A percentile compares a stretch with the other conserved stretches of the same genome.
Conservation (phyloP, 2,113 vertebrate genomes). For the Oncorhynchus clarkii region DNA sequence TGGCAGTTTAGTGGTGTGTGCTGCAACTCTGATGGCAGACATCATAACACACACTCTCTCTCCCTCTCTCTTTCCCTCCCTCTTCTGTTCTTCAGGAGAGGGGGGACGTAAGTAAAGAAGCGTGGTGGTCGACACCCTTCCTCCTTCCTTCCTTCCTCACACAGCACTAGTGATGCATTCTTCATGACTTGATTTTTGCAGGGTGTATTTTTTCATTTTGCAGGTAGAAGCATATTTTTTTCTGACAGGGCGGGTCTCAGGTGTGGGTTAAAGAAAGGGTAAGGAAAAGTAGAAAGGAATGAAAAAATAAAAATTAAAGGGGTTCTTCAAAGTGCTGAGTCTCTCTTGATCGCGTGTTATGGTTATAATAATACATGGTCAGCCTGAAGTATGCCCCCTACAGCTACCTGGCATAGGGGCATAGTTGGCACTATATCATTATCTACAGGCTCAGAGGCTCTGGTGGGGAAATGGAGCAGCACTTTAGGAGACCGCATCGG, state of each 20-base stretch:
- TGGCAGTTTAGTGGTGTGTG: not conserved
- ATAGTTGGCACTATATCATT: not conserved
- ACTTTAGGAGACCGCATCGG: too few species aligned
- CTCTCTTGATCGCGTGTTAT: conserved; percentile 29
- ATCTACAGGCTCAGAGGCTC: not conserved
- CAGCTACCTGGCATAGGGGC: not conserved
- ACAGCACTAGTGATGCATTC: conserved; percentile 40
- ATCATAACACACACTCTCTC: too few species aligned
- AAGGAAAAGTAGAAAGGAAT: not conserved
- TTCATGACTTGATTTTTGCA: conserved; percentile 75
- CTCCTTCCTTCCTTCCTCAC: conserved; percentile 25
- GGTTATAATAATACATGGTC: conserved; percentile 54
- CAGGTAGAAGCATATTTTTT: conserved; percentile 65
- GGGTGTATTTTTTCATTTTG: conserved; percentile 69
- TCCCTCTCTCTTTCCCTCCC: too few species aligned
- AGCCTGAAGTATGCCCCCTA: conserved; percentile 30
- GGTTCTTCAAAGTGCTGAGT: conserved; percentile 68
- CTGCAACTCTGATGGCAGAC: not conserved
- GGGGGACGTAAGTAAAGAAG: conserved; percentile 19
- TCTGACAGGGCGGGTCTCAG: conserved; percentile 38
- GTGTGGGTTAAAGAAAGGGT: conserved; percentile 57
- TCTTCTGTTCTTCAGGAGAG: conserved; percentile 10
- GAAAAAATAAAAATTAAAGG: conserved; percentile 42
- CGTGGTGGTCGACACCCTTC: conserved; percentile 43
- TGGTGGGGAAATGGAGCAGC: not conserved